Evolutionary conservation across 2,113 vertebrate genomes (phyloP), one percentile per base, ranked within the genome.

Genomic region (Nerophis lumbriciformis): DNA sequence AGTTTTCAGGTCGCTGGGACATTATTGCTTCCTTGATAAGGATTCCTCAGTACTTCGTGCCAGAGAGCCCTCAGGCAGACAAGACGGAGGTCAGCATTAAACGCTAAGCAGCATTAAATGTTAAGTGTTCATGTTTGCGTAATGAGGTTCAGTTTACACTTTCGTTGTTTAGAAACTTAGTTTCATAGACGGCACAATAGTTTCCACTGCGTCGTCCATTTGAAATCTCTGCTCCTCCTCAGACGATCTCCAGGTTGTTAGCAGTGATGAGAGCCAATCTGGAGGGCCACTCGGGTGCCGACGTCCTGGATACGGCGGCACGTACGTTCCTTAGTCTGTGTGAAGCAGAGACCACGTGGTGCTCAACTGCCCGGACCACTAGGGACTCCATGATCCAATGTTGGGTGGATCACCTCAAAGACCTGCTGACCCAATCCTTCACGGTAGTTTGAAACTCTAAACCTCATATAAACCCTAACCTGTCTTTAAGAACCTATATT

Each of bases 41-140:
- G 87, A 93, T 96, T 72, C 93, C 92, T 60, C 93, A 91, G 73
- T 93, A 90, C 83, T 95, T 92, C 52, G 78, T 93, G 81, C 76
- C 87, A n/a, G 89, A 92, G 37, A 66, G 87, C 77, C 90, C 82
- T 39, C 72, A 59, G 16, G 70, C 63, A 0, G 83, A 75, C 67
- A 77, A 69, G 79, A 75, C 89, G 48, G 83, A 92, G 84, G 90
- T 88, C 54, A 72, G 74, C 14, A 28, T 12, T 6, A 19, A 53
- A 53, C 9, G 16, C 12, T 45, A 12, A 45, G 5, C 42, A 45
- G 11, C 42, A 45, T 45, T 45, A 45, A 45, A 12, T 11, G 42
- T 45, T 45, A 45, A 45, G 11, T 9, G 10, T 45, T 11, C 42
- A 45, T 45, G 42, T 12, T 45, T 42, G 8, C 39, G 36, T 53